Percentiles rank a stretch among this genome's conserved stretches.
Conservation (phyloP, 2,888 invertebrate species). For the Perizoma affinitatum region DNA sequence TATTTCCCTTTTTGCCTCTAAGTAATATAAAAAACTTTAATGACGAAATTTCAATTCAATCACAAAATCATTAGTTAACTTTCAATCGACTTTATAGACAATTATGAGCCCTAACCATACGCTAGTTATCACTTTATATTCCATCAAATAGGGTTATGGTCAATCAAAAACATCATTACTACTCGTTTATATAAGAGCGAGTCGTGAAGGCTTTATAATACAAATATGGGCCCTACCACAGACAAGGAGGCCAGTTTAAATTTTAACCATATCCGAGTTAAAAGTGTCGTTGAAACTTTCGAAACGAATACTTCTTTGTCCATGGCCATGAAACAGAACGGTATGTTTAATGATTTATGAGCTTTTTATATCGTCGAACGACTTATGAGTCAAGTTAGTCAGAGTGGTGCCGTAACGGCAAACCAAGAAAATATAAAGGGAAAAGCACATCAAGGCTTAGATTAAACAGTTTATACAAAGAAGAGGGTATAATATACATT, state of each 20-base stretch:
- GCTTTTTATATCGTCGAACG: too few relatives aligned
- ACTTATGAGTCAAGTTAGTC: too few relatives aligned
- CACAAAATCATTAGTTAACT: conserved; percentile 24
- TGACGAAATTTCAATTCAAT: too few relatives aligned
- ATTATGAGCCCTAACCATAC: conserved; percentile 25
- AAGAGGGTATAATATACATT: too few relatives aligned
- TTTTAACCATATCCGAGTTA: conserved; percentile 57
- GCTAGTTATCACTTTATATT: conserved; percentile 34
- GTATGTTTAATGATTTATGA: too few relatives aligned
- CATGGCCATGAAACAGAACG: conserved; percentile 40
- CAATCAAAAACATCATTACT: conserved; percentile 48
- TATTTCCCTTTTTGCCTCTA: too few relatives aligned
- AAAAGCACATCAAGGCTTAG: too few relatives aligned
- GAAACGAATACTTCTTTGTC: conserved; percentile 59
- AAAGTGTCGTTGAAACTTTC: conserved; percentile 57
- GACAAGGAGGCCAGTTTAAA: conserved; percentile 46
- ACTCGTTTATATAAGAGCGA: conserved; percentile 40
- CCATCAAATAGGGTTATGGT: conserved; percentile 44
- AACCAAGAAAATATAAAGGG: too few relatives aligned
- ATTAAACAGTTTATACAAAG: too few relatives aligned
- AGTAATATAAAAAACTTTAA: too few relatives aligned
- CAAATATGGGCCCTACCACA: conserved; percentile 39
- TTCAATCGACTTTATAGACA: conserved; percentile 25
- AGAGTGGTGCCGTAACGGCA: too few relatives aligned
- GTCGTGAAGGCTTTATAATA: conserved; percentile 34